These are phyloP conservation scores for Masnerella sp. DNA, from an alignment of 2,888 invertebrate genomes.

Conservation along the genomic window DNA sequence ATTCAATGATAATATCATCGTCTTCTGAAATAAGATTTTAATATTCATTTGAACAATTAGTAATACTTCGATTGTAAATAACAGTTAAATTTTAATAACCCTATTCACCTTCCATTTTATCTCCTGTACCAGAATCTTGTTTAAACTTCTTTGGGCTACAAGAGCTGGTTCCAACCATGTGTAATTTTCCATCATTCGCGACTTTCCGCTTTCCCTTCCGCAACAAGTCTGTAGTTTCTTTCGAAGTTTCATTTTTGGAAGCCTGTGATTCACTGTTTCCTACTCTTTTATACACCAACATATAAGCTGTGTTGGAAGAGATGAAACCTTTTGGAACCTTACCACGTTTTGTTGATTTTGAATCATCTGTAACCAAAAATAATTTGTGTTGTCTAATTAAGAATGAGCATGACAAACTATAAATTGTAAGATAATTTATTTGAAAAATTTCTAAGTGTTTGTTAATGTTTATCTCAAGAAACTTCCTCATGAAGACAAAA, in stretches of 20 bases:
- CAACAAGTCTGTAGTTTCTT: slow-evolving; percentile 59
- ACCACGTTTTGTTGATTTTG: slow-evolving; percentile 72
- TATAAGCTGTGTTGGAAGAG: slow-evolving; percentile 81
- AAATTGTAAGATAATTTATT: background rate
- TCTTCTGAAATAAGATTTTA: slow-evolving; percentile 34
- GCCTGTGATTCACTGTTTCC: slow-evolving; percentile 22
- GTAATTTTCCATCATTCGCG: slow-evolving; percentile 38
- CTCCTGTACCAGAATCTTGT: slow-evolving; percentile 18
- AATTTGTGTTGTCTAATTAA: background rate
- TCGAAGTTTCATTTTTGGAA: slow-evolving; percentile 60
- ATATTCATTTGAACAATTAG: too few species aligned
- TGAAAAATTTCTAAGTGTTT: too few species aligned
- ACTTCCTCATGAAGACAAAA: too few species aligned
- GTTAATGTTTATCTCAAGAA: too few species aligned
- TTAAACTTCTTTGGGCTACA: slow-evolving; percentile 57
- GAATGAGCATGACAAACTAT: slow-evolving; percentile 11
- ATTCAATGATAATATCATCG: slow-evolving; percentile 62
- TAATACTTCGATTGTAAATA: too few species aligned
- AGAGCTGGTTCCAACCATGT: background rate
- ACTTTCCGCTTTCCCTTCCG: slow-evolving; percentile 64
- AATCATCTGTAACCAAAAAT: slow-evolving; percentile 65
- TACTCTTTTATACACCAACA: slow-evolving; percentile 80
- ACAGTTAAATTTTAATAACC: too few species aligned
- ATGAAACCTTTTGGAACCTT: slow-evolving; percentile 77
- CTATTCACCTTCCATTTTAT: slow-evolving; percentile 40